Evolutionary conservation across 2,113 vertebrate genomes (phyloP).

Genomic region (Oncorhynchus tshawytscha): DNA sequence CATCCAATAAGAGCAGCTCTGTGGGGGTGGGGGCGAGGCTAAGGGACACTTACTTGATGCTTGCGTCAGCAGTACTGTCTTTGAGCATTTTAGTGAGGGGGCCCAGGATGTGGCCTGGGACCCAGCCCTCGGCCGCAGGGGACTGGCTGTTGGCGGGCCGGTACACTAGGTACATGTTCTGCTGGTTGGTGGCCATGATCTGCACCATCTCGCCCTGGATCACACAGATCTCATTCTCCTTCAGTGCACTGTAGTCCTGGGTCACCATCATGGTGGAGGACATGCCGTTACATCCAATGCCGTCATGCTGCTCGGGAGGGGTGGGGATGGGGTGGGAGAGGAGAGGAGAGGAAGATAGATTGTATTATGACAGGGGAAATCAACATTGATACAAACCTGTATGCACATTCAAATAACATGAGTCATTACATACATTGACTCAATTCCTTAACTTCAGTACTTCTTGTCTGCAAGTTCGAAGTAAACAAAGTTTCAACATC

Average conservation of each 20-base stretch:
- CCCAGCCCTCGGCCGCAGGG: conserved; percentile 96
- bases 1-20: conserved; percentile 77
- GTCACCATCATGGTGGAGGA: conserved; percentile 88
- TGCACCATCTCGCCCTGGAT: conserved; percentile 93
- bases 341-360: neutral
- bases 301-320: conserved; percentile 68
- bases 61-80: conserved; percentile 86
- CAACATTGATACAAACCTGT: neutral
- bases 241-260: conserved; percentile 96
- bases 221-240: conserved; percentile 96
- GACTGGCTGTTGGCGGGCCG: conserved; percentile 88
- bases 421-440: neutral
- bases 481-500: neutral
- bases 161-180: conserved; percentile 97
- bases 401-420: too few species aligned
- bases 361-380: neutral
- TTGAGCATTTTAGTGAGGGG: conserved; percentile 81
- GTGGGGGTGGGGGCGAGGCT: conserved; percentile 68
- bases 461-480: neutral
- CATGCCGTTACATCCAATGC: conserved; percentile 85
- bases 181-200: conserved; percentile 94
- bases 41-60: conserved; percentile 97
- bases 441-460: neutral
- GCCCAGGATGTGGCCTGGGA: conserved; percentile 88
- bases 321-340: neutral